A percentile compares a stretch with the other conserved stretches of the same genome.
phyloP scores from a whole-genome alignment of 1,140 invertebrate species.

The Mylabris phalerata region DNA sequence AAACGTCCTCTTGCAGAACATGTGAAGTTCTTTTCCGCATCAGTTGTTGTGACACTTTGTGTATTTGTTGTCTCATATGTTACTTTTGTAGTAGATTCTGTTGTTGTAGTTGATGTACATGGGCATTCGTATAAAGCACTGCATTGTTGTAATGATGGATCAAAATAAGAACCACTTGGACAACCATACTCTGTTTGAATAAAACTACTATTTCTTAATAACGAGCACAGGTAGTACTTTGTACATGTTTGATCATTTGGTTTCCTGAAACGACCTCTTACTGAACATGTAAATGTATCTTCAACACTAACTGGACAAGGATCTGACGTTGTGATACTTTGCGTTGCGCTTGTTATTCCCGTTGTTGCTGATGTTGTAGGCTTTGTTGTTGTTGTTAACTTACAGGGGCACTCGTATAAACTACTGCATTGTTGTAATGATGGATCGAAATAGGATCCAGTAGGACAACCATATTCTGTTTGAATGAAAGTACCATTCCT shows the following conservation, averaged over 20 bases:
- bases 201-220: not conserved
- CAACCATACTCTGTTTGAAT: too few relatives aligned
- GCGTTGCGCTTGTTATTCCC: not conserved
- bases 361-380: not conserved
- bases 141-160: too few relatives aligned
- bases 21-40: constrained; percentile 2
- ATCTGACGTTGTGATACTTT: not conserved
- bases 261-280: constrained; percentile 3
- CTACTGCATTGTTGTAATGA: not conserved
- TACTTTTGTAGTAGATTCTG: too few relatives aligned
- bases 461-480: not conserved
- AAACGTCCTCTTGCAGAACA: constrained; percentile 11
- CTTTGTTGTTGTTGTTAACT: not conserved
- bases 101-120: too few relatives aligned
- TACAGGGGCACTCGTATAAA: not conserved
- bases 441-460: constrained; percentile 7
- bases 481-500: constrained; percentile 5
- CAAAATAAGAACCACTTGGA: too few relatives aligned
- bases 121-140: too few relatives aligned
- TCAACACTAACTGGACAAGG: not conserved
- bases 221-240: constrained; percentile 8
- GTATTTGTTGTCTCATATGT: too few relatives aligned
- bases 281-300: constrained; percentile 1
- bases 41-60: not conserved
- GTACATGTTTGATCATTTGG: constrained; percentile 5